These are phyloP conservation scores for Ischnus inquisitorius DNA, from an alignment of 2,888 invertebrate genomes.

Conservation along the genomic window DNA sequence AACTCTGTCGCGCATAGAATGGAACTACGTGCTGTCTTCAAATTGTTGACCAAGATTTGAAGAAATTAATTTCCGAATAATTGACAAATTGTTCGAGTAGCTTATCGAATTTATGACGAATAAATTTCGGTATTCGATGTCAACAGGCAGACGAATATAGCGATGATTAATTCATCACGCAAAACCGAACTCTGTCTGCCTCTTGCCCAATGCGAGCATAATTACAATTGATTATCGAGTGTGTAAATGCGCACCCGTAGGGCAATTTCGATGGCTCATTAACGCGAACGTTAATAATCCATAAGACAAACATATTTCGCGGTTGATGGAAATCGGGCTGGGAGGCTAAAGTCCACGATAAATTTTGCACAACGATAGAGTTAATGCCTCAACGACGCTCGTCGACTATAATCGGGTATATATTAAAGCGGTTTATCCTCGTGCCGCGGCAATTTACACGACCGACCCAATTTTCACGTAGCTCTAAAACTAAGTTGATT, in stretches of 20 bases:
- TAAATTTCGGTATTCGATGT: background rate
- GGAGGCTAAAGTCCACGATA: conserved; percentile 14
- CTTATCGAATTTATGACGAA: background rate
- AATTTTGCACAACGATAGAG: conserved; percentile 12
- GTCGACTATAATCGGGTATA: conserved; percentile 14
- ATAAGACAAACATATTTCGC: conserved; percentile 62
- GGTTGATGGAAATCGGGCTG: conserved; percentile 55
- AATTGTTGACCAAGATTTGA: background rate
- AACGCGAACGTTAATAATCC: conserved; percentile 48
- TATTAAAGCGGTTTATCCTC: conserved; percentile 9
- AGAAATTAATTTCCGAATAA: too few relatives aligned
- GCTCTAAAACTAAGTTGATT: background rate
- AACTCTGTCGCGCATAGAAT: background rate
- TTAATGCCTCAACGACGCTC: conserved; percentile 35
- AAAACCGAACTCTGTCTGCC: conserved; percentile 14
- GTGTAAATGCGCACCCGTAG: conserved; percentile 10
- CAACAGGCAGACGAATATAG: background rate
- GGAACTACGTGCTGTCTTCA: background rate
- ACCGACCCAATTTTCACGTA: conserved; percentile 35
- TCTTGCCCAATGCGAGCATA: background rate
- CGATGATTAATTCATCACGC: conserved; percentile 14
- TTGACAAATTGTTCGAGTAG: too few relatives aligned
- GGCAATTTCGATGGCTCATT: conserved; percentile 52
- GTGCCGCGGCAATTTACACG: conserved; percentile 31
- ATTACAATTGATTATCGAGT: conserved; percentile 36